Conservation (phyloP, 2,888 invertebrate species). For the Synergus japonicus region DNA sequence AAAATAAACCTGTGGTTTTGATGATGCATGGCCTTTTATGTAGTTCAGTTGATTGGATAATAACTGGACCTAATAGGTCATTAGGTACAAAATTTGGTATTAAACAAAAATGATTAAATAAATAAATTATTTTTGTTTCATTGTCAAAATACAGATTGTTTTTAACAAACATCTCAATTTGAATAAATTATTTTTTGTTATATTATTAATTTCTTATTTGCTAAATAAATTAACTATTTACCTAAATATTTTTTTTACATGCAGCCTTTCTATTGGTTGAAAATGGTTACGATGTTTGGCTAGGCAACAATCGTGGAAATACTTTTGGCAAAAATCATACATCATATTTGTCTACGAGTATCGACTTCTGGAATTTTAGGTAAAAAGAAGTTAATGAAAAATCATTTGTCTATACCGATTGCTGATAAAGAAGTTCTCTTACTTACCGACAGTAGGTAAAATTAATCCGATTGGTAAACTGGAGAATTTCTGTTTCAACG, state of each 20-base stretch:
- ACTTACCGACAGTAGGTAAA: no score
- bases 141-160: no score
- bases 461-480: no score
- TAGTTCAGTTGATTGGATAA: slow-evolving; percentile 48
- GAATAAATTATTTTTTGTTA: no score
- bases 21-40: slow-evolving; percentile 54
- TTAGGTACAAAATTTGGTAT: slow-evolving; percentile 76
- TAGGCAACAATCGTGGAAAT: slow-evolving; percentile 80
- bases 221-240: not conserved
- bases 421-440: no score
- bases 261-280: slow-evolving; percentile 46
- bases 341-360: slow-evolving; percentile 63
- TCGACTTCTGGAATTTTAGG: slow-evolving; percentile 62
- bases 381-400: not conserved
- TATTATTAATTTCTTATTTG: no score
- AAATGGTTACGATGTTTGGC: slow-evolving; percentile 74
- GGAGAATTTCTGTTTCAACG: no score
- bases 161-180: no score
- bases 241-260: slow-evolving; percentile 30
- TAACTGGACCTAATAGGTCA: slow-evolving; percentile 72
- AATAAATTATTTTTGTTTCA: no score
- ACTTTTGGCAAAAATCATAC: slow-evolving; percentile 77
- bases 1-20: slow-evolving; percentile 47
- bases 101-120: no score
- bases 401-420: not conserved